phyloP scores from a whole-genome alignment of 2,113 vertebrate species.

The Patagioenas fasciata region DNA sequence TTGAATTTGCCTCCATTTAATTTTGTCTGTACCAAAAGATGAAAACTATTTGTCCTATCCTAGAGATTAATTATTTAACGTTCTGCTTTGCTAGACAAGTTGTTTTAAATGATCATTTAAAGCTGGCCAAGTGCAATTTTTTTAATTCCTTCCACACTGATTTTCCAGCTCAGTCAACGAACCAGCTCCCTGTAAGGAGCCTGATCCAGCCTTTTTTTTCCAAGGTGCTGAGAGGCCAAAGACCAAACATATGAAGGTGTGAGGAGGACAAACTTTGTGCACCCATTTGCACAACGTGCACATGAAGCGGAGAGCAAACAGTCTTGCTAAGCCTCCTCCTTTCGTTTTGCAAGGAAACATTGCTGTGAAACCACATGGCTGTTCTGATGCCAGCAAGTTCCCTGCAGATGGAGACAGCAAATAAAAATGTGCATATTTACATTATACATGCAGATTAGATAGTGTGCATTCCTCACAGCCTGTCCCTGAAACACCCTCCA shows the following conservation, averaged over 20 bases:
- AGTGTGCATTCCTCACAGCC: constrained; percentile 66
- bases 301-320: neutral
- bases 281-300: neutral
- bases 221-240: neutral
- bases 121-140: neutral
- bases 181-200: neutral
- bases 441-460: constrained; percentile 74
- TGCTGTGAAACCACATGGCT: constrained; percentile 34
- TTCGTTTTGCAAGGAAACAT: constrained; percentile 10
- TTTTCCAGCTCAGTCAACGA: neutral
- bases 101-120: neutral
- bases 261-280: neutral
- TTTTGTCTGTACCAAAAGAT: neutral
- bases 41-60: neutral
- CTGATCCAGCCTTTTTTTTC: neutral
- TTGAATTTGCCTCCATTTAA: constrained; percentile 13
- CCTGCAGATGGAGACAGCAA: constrained; percentile 61
- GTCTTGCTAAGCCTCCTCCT: neutral
- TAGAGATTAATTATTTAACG: neutral
- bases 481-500: constrained; percentile 71
- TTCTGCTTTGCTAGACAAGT: neutral
- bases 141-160: neutral
- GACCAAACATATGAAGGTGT: neutral
- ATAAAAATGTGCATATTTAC: constrained; percentile 56
- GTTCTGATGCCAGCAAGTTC: constrained; percentile 62